Percentiles rank a stretch among this genome's conserved stretches.
phyloP scores from a whole-genome alignment of 1,140 invertebrate genomes.

The Aphis gossypii region DNA sequence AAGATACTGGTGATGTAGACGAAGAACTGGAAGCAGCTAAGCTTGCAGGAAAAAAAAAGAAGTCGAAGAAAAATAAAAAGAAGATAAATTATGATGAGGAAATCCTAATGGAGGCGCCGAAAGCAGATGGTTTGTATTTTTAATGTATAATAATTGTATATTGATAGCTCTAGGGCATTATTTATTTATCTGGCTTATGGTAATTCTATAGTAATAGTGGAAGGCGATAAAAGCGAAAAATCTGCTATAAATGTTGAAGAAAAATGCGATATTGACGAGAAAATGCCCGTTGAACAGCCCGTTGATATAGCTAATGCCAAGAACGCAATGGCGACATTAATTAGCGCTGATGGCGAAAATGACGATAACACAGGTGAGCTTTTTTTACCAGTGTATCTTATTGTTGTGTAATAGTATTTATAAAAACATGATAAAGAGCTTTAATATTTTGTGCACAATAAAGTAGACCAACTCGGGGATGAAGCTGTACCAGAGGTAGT shows the following conservation, averaged over 20 bases:
- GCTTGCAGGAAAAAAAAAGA: neutral
- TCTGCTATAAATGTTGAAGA: neutral
- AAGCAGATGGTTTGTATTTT: neutral
- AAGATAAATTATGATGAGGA: neutral
- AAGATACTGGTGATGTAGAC: neutral
- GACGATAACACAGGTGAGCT: neutral
- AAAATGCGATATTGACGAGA: neutral
- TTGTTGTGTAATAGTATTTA: neutral
- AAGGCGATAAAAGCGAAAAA: neutral
- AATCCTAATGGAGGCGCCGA: neutral
- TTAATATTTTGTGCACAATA: neutral
- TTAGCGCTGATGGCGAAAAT: neutral
- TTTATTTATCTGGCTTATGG: neutral
- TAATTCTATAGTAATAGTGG: neutral
- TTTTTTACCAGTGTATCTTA: neutral
- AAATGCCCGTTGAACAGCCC: neutral
- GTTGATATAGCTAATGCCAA: neutral
- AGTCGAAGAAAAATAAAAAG: slow-evolving; percentile 29
- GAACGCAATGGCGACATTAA: neutral
- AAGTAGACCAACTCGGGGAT: neutral
- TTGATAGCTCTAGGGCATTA: neutral
- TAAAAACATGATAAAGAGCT: neutral
- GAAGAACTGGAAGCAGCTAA: neutral
- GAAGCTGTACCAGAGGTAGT: neutral
- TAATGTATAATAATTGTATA: neutral